Evolutionary conservation across 1,140 invertebrate genomes (phyloP).

Genomic region (Drosophila hydei): DNA sequence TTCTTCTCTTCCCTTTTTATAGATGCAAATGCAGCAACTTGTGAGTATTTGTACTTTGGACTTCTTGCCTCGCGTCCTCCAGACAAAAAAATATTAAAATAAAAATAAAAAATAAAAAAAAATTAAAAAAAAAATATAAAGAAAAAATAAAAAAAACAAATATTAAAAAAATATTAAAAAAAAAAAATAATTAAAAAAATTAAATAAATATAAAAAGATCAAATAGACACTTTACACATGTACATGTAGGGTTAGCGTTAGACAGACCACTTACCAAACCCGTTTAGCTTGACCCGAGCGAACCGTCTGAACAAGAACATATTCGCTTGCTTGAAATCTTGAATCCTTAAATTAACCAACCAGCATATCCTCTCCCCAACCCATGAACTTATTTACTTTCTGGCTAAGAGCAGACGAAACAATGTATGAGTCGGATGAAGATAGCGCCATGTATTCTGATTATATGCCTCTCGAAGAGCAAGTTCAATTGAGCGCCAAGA

Average conservation of each 20-base stretch:
- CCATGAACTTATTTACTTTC: slow-evolving; percentile 9
- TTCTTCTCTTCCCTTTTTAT: slow-evolving; percentile 42
- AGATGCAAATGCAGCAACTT: slow-evolving; percentile 60
- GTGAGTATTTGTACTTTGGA: slow-evolving; percentile 55
- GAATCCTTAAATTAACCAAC: not conserved
- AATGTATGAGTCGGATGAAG: slow-evolving; percentile 36
- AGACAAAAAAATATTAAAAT: too few species aligned
- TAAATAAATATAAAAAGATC: not conserved
- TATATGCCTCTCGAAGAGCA: slow-evolving; percentile 36
- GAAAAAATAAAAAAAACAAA: not conserved
- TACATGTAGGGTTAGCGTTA: not conserved
- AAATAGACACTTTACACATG: not conserved
- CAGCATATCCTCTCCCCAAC: slow-evolving; percentile 2
- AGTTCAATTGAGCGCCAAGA: slow-evolving; percentile 29
- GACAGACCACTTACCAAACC: not conserved
- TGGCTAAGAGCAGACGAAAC: slow-evolving; percentile 3
- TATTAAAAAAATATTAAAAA: too few species aligned
- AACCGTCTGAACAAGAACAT: too few species aligned
- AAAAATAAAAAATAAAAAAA: too few species aligned
- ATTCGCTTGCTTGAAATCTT: too few species aligned
- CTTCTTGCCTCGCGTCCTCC: not conserved
- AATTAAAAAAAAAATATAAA: too few species aligned
- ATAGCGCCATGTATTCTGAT: slow-evolving; percentile 14
- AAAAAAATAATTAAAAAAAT: too few species aligned
- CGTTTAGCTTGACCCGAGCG: not conserved